Evolutionary conservation across 2,113 vertebrate species (phyloP).

Genomic region (Ranitomeya variabilis): DNA sequence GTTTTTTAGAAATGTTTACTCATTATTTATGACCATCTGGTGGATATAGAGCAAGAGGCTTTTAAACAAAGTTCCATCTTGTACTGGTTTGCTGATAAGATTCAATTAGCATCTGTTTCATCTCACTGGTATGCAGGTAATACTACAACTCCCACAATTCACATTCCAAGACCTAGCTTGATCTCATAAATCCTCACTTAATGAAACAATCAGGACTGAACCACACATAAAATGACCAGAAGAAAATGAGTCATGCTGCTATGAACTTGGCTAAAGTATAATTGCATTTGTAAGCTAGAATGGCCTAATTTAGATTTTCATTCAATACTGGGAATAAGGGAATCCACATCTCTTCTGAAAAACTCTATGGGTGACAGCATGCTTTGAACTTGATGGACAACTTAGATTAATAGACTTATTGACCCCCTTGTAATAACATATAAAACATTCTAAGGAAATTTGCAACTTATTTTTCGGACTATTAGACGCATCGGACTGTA

Average conservation of each 20-base stretch:
- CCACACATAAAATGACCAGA: neutral
- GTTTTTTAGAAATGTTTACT: neutral
- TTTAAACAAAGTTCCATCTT: conserved; percentile 55
- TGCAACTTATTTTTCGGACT: too few species aligned
- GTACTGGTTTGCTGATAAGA: conserved; percentile 51
- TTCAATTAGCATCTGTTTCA: conserved; percentile 50
- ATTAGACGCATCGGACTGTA: too few species aligned
- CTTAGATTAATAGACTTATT: neutral
- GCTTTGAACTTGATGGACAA: neutral
- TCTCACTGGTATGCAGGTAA: conserved; percentile 58
- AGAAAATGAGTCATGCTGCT: neutral
- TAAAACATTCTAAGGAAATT: too few species aligned
- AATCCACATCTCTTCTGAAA: neutral
- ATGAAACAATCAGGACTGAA: conserved; percentile 39
- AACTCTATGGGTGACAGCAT: neutral
- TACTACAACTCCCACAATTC: conserved; percentile 43
- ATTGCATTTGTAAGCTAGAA: neutral
- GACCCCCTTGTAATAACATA: neutral
- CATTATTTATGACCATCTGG: conserved; percentile 36
- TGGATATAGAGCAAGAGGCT: conserved; percentile 22
- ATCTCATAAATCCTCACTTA: conserved; percentile 54
- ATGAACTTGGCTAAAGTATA: neutral
- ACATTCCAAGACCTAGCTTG: conserved; percentile 45
- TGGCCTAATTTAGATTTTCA: neutral
- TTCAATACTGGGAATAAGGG: neutral